These are phyloP conservation scores for Drosophila maculinotata DNA, from an alignment of 2,888 invertebrate species.

Conservation along the genomic window DNA sequence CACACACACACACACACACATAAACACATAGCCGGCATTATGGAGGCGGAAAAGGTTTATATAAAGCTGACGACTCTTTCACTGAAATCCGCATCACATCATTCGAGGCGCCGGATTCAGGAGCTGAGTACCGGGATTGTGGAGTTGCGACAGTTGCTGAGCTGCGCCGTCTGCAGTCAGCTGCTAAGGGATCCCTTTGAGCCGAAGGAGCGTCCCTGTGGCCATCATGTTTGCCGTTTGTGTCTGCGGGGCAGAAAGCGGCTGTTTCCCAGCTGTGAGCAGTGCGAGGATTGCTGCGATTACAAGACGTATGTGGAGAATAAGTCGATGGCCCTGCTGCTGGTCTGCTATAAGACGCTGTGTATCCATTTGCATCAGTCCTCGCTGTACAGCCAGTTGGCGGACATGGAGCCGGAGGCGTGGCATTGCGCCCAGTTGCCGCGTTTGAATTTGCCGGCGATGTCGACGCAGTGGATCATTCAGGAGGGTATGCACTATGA, in stretches of 20 bases:
- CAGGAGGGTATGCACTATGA: conserved; percentile 92
- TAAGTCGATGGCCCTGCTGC: conserved; percentile 91
- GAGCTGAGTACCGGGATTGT: conserved; percentile 94
- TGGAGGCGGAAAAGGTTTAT: conserved; percentile 57
- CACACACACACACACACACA: conserved; percentile 15
- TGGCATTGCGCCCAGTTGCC: conserved; percentile 81
- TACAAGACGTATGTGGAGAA: conserved; percentile 93
- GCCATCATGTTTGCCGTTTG: conserved; percentile 94
- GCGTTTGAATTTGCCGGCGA: conserved; percentile 61
- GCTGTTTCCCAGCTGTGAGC: conserved; percentile 92
- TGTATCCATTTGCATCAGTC: conserved; percentile 93
- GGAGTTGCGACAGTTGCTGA: conserved; percentile 93
- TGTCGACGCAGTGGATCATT: conserved; percentile 87
- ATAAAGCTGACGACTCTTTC: conserved; percentile 50
- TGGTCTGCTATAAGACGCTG: conserved; percentile 95
- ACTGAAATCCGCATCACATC: conserved; percentile 41
- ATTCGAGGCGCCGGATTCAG: conserved; percentile 89
- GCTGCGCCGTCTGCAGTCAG: conserved; percentile 95
- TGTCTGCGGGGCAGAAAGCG: conserved; percentile 94
- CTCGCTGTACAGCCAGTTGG: conserved; percentile 87
- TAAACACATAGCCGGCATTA: conserved; percentile 11
- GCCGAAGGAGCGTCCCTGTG: conserved; percentile 91
- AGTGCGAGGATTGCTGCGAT: conserved; percentile 93
- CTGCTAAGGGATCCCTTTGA: conserved; percentile 93
- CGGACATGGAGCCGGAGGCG: background rate